Base-by-base conservation (phyloP, 2,113 vertebrate genomes). In the Tympanuchus pallidicinctus region DNA sequence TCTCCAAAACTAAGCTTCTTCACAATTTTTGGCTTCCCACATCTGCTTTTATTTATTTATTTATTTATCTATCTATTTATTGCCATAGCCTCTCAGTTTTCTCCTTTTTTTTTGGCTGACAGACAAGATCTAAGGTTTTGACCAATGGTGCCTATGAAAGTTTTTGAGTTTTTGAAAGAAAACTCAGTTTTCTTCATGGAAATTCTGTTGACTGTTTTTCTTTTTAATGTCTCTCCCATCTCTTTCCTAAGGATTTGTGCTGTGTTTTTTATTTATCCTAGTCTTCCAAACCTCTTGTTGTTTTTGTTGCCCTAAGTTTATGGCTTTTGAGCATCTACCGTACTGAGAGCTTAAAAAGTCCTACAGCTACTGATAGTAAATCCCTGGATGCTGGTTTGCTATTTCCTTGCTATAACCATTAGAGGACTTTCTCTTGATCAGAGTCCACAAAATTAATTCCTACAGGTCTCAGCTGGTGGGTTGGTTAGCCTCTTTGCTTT, bases 31-130 rank as follows among this genome's bases (percentile, higher is more conserved):
- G 43, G 20, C 57, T 90, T 86, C 34, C 47, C 38, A 18, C 59
- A 40, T 34, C 40, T 43, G 21, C 40, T 77, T 88, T 85, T 87
- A 38, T 38, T 38, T 38, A 38, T 38, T 38, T 38, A 38, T 38
- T 9, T 38, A 10, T 38, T 38, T 38, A 10, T 9, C 10, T 38
- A 9, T 38, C 8, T 38, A 38, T 38, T 38, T 38, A 38, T 80
- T 71, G 78, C 56, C 3, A 54, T 17, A 78, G 69, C 38, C 86
- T 82, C 76, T 90, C 57, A 40, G 21, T 85, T 90, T 93, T 56
- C 36, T 60, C 34, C 77, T 90, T 67, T 8, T 77, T 95, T 77
- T 95, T 95, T 82, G 75, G 42, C 79, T 82, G 73, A 67, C n/a
- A 60, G 21, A 59, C 21, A 86, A 91, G 88, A 57, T 45, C 21